A percentile compares a stretch with the other conserved stretches of the same genome.
phyloP scores from a whole-genome alignment of 2,797 vertebrate species.

The Dendrocincla fuliginosa region DNA sequence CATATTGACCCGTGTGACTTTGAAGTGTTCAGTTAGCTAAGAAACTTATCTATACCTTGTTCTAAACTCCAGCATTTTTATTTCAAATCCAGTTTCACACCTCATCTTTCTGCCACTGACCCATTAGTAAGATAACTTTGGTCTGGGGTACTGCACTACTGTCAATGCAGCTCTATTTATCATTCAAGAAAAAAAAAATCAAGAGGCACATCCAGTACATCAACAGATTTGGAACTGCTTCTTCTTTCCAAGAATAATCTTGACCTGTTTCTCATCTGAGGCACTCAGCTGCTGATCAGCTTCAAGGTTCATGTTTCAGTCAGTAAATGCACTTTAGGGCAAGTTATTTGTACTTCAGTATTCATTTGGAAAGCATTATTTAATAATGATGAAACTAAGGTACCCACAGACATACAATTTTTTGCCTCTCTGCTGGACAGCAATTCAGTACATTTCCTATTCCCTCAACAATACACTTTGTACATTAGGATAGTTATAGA shows the following conservation, averaged over 20 bases:
- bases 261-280: conserved; percentile 10
- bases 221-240: neutral
- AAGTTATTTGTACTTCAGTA: neutral
- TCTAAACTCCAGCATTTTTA: neutral
- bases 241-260: neutral
- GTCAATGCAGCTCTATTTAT: neutral
- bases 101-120: conserved; percentile 36
- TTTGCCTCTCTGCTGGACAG: neutral
- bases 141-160: neutral
- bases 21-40: conserved; percentile 9
- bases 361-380: neutral
- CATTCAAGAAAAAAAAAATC: neutral
- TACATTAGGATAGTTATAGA: neutral
- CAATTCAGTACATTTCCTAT: neutral
- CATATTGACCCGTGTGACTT: conserved; percentile 3
- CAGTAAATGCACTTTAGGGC: neutral
- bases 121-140: conserved; percentile 29
- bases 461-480: neutral
- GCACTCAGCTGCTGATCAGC: neutral
- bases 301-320: neutral
- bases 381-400: neutral
- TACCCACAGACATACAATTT: neutral
- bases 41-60: conserved; percentile 3
- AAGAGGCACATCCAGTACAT: neutral
- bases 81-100: conserved; percentile 18